Evolutionary conservation across 2,888 invertebrate genomes (phyloP).

Genomic region (Oscheius sp.): DNA sequence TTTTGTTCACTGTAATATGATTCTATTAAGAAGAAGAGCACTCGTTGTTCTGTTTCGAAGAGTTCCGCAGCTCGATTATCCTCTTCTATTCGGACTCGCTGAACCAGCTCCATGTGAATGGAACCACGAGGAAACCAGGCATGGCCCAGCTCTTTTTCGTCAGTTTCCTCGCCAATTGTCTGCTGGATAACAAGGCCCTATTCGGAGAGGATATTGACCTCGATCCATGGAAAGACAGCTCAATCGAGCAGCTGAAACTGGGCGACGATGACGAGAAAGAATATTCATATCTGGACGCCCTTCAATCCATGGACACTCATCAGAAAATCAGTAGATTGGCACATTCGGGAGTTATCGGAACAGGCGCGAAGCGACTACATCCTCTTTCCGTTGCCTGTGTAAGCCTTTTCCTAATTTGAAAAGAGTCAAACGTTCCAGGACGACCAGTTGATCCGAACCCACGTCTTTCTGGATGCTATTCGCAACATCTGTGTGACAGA

Average conservation of each 20-base stretch:
- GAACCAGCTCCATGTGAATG: conserved; percentile 12
- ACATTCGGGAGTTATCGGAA: conserved; percentile 34
- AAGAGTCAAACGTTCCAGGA: background rate
- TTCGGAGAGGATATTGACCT: conserved; percentile 34
- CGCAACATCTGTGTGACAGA: conserved; percentile 19
- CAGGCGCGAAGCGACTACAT: conserved; percentile 14
- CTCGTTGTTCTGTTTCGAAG: conserved; percentile 20
- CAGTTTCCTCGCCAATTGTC: conserved; percentile 8
- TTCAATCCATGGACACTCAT: conserved; percentile 27
- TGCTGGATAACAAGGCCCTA: conserved; percentile 1
- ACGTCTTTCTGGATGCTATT: conserved; percentile 32
- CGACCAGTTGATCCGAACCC: conserved; percentile 23
- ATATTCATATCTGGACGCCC: conserved; percentile 34
- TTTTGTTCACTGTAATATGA: background rate
- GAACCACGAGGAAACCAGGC: background rate
- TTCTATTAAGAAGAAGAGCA: background rate
- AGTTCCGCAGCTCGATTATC: conserved; percentile 13
- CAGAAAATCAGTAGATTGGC: conserved; percentile 27
- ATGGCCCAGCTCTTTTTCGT: conserved; percentile 24
- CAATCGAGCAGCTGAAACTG: conserved; percentile 7
- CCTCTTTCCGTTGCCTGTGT: conserved; percentile 7
- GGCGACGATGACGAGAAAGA: conserved; percentile 32
- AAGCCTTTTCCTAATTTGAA: background rate
- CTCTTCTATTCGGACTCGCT: conserved; percentile 23
- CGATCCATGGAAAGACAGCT: conserved; percentile 29